Percentiles rank a stretch among this genome's conserved stretches.
Evolutionary conservation across 1,140 invertebrate species (phyloP).

Genomic region (Arctopsyche grandis): DNA sequence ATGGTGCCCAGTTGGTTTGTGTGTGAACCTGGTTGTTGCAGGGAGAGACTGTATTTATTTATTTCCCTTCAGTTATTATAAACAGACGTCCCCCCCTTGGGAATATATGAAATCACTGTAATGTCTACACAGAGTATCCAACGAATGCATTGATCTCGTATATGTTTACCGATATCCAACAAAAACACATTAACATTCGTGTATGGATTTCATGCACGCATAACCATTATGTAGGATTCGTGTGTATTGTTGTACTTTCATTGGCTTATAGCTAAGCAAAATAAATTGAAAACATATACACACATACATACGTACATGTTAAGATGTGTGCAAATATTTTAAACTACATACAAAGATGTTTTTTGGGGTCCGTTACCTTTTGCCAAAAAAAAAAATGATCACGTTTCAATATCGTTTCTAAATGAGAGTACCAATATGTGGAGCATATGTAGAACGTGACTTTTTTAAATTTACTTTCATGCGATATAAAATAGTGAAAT

Average conservation of each 20-base stretch:
- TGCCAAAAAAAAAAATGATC: slow-evolving; percentile 7
- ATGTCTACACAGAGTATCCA: neutral
- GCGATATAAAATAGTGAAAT: too few species aligned
- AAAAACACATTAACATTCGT: slow-evolving; percentile 12
- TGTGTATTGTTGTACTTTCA: too few species aligned
- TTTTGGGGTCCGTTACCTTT: neutral
- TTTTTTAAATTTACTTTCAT: slow-evolving; percentile 4
- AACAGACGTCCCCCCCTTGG: slow-evolving; percentile 22
- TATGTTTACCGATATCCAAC: slow-evolving; percentile 7
- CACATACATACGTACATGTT: neutral
- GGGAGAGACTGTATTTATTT: slow-evolving; percentile 31
- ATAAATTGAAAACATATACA: too few species aligned
- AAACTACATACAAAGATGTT: neutral
- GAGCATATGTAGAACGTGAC: neutral
- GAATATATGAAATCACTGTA: slow-evolving; percentile 1
- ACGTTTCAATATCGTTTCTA: slow-evolving; percentile 6
- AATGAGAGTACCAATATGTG: neutral
- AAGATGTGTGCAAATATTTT: neutral
- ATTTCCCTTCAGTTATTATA: slow-evolving; percentile 37
- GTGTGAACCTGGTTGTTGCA: neutral
- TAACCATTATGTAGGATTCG: too few species aligned
- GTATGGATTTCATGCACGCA: neutral
- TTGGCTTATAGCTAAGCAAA: too few species aligned
- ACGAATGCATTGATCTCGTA: slow-evolving; percentile 16
- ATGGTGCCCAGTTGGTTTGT: neutral